Evolutionary conservation across 1,140 invertebrate genomes (phyloP).

Genomic region (Cydia strobilella): DNA sequence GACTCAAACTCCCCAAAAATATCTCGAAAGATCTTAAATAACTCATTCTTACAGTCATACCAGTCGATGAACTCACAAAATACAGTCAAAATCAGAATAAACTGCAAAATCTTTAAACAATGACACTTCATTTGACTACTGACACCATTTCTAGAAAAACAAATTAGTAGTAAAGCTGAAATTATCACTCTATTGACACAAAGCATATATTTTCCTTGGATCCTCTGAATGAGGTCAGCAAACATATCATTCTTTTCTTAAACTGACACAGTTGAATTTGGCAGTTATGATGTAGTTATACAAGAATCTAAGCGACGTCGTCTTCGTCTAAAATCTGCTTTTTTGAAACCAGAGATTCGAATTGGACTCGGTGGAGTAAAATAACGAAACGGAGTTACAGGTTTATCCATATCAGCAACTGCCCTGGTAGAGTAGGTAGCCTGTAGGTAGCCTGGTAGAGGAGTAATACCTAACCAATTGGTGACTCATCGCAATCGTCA

Average conservation of each 20-base stretch:
- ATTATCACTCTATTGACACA: not conserved
- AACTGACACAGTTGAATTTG: constrained; percentile 53
- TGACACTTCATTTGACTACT: constrained; percentile 1
- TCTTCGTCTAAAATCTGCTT: not conserved
- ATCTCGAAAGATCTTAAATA: not conserved
- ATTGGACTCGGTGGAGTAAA: not conserved
- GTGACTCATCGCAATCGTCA: no score
- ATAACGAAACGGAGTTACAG: not conserved
- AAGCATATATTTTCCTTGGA: not conserved
- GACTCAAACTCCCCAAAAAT: constrained; percentile 3
- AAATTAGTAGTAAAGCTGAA: not conserved
- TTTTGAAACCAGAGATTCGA: not conserved
- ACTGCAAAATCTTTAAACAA: not conserved
- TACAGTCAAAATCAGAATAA: constrained; percentile 1
- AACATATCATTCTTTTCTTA: constrained; percentile 45
- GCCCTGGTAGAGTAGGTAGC: not conserved
- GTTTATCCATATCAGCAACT: not conserved
- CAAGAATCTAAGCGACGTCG: not conserved
- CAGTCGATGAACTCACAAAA: constrained; percentile 11
- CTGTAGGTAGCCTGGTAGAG: no score
- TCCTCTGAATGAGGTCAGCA: constrained; percentile 33
- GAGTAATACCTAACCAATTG: no score
- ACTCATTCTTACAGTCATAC: not conserved
- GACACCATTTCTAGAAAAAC: constrained; percentile 4
- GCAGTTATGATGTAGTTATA: not conserved